phyloP scores from a whole-genome alignment of 2,797 vertebrate genomes.

The Lateolabrax maculatus region DNA sequence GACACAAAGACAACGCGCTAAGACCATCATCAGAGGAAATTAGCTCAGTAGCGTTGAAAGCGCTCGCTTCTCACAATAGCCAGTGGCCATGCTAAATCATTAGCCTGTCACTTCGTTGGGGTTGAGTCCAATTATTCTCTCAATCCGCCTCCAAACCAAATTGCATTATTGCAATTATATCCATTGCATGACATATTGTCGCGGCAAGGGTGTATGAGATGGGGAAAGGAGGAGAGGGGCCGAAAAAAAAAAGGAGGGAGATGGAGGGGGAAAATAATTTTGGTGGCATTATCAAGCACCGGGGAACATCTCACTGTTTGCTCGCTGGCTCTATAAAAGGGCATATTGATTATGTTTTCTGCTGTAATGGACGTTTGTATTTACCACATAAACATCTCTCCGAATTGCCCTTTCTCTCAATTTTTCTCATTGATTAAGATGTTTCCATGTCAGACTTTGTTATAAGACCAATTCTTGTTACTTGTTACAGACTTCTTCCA shows the following conservation, averaged over 20 bases:
- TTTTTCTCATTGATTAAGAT: constrained; percentile 57
- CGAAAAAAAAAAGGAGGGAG: constrained; percentile 37
- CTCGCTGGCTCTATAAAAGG: constrained; percentile 57
- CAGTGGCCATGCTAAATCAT: constrained; percentile 84
- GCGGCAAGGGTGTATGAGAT: constrained; percentile 64
- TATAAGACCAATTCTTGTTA: constrained; percentile 34
- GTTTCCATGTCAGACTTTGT: constrained; percentile 53
- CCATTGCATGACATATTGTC: constrained; percentile 81
- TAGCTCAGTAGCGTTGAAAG: constrained; percentile 82
- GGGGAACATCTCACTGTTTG: constrained; percentile 52
- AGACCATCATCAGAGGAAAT: constrained; percentile 86
- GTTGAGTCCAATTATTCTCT: constrained; percentile 85
- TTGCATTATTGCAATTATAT: constrained; percentile 87
- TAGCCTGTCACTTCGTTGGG: constrained; percentile 80
- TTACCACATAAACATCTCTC: constrained; percentile 64
- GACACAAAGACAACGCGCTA: constrained; percentile 79
- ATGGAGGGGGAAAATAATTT: constrained; percentile 60
- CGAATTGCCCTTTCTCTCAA: constrained; percentile 39
- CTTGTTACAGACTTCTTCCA: constrained; percentile 22
- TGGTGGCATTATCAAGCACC: constrained; percentile 63
- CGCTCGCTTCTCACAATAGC: constrained; percentile 84
- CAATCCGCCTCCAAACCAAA: constrained; percentile 85
- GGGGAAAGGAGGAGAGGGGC: constrained; percentile 48
- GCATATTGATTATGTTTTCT: constrained; percentile 72
- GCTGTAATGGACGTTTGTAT: constrained; percentile 67